A percentile compares a stretch with the other conserved stretches of the same genome.
Evolutionary conservation across 2,113 vertebrate genomes (phyloP).

Genomic region (Aspiorhynchus laticeps): DNA sequence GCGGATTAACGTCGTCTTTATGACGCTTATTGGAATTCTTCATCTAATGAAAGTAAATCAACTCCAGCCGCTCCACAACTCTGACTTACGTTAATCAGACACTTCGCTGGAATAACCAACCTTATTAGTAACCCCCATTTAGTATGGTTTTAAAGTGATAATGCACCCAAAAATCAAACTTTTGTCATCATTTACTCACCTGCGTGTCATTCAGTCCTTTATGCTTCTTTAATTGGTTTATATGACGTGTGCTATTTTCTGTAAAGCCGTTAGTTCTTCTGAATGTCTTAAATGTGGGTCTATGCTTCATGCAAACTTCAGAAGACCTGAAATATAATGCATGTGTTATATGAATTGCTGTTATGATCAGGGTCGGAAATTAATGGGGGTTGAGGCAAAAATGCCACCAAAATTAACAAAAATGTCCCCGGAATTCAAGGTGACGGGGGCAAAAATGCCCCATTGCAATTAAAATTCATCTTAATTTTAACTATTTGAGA

Average conservation of each 20-base stretch:
- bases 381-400: neutral
- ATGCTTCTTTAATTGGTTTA: neutral
- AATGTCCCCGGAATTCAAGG: too few relatives aligned
- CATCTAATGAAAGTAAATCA: constrained; percentile 61
- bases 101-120: constrained; percentile 43
- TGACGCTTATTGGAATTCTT: constrained; percentile 55
- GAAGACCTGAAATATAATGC: too few relatives aligned
- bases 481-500: too few relatives aligned
- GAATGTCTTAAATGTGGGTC: neutral
- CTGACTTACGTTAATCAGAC: constrained; percentile 40
- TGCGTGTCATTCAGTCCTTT: neutral
- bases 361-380: neutral
- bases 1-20: constrained; percentile 60
- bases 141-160: neutral
- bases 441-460: too few relatives aligned
- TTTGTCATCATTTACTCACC: neutral
- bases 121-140: neutral
- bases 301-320: too few relatives aligned
- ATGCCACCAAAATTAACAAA: neutral
- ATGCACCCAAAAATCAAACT: neutral
- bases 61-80: constrained; percentile 54
- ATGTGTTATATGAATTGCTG: neutral
- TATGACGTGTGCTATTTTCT: neutral
- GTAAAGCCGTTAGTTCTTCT: neutral
- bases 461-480: too few relatives aligned